These are phyloP conservation scores for Mayetiola destructor DNA, from an alignment of 2,888 invertebrate species.

Conservation along the genomic window DNA sequence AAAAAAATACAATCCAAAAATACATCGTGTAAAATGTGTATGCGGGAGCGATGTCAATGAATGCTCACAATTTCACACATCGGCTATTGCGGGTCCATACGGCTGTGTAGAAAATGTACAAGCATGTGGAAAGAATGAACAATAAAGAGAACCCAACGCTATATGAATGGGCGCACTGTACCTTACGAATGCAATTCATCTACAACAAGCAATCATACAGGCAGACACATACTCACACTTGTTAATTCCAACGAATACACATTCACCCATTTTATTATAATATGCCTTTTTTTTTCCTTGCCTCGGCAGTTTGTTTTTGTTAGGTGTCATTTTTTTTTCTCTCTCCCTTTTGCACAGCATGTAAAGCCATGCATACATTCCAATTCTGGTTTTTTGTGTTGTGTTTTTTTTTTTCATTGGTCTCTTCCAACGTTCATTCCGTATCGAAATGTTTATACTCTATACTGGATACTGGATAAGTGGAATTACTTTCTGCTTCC, in stretches of 20 bases:
- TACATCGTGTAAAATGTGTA: neutral
- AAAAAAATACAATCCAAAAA: neutral
- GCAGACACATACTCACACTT: slow-evolving; percentile 6
- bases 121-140: neutral
- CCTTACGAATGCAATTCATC: slow-evolving; percentile 3
- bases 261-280: neutral
- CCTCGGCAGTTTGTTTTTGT: neutral
- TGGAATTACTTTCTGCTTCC: no score
- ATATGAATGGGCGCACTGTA: slow-evolving; percentile 9
- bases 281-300: neutral
- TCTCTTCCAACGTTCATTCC: neutral
- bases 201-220: neutral
- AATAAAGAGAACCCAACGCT: neutral
- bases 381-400: slow-evolving; percentile 10
- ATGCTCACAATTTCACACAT: neutral
- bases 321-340: slow-evolving; percentile 3
- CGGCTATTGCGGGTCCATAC: neutral
- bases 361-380: neutral
- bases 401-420: no score
- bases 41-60: slow-evolving; percentile 6
- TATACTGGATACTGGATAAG: no score
- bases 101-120: neutral
- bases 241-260: neutral
- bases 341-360: neutral
- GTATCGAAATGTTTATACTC: no score